Conservation (phyloP, 2,888 invertebrate genomes). For the Monoplex corrugatus region DNA sequence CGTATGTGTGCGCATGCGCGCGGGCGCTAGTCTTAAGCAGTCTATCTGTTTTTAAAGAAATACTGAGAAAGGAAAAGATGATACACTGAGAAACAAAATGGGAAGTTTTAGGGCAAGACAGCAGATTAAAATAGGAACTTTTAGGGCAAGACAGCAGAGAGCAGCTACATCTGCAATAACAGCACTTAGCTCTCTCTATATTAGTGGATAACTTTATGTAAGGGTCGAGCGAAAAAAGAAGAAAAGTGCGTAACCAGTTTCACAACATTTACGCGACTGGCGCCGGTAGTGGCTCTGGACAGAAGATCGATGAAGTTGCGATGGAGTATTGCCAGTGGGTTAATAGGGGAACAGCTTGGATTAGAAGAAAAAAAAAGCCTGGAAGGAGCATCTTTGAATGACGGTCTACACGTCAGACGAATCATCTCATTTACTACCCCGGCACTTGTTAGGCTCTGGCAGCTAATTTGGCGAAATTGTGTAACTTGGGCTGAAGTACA, state of each 20-base stretch:
- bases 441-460: slow-evolving; percentile 12
- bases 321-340: too few relatives aligned
- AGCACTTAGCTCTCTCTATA: neutral
- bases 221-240: too few relatives aligned
- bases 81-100: too few relatives aligned
- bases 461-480: slow-evolving; percentile 34
- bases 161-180: neutral
- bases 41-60: too few relatives aligned
- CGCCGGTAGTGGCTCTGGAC: neutral
- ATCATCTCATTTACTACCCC: slow-evolving; percentile 5
- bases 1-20: too few relatives aligned
- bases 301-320: neutral
- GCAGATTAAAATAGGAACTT: too few relatives aligned
- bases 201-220: too few relatives aligned
- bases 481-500: neutral
- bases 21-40: too few relatives aligned
- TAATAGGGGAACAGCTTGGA: neutral
- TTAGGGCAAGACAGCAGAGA: too few relatives aligned
- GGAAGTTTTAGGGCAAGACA: neutral
- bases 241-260: too few relatives aligned
- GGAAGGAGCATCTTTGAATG: neutral
- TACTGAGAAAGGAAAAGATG: too few relatives aligned
- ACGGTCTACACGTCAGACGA: slow-evolving; percentile 4
- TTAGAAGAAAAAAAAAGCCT: neutral
- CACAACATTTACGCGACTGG: neutral